Evolutionary conservation across 2,888 invertebrate species (phyloP), one percentile per base, ranked within the genome.

Genomic region (Apoda limacodes): DNA sequence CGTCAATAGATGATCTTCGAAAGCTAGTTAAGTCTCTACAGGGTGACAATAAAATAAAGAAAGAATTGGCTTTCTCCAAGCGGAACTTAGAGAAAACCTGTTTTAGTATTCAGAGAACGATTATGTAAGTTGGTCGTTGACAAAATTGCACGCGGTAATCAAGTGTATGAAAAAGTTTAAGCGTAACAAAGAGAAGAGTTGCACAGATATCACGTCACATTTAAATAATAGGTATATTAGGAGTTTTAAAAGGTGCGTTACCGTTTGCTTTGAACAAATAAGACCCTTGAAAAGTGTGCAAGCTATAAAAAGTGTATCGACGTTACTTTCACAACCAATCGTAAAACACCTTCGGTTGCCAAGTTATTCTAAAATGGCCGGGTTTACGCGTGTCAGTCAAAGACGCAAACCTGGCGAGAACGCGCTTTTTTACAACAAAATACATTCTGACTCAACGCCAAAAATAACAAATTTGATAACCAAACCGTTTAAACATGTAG

Each of bases 61-160:
- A 50, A 52, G 45, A 55, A 50, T 38, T 50, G 43, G 61, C 74
- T 75, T 72, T 76, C 74, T 68, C 72, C 61, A 56, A 43, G 48
- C 56, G 52, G 50, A 63, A 55, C 52, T 60, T 39, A 50, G 41
- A 48, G 51, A 54, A 59, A 68, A 62, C 68, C 54, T 57, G 69
- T 67, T 68, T 59, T 48, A 48, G 48, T 52, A 53, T 61, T 57
- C 50, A 42, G 53, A 55, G 43, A 51, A 45, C 43, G 58, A 57
- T 74, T 74, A 60, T 60, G 61, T 56, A 78, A 75, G 51, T 54
- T 59, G 43, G 50, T 42, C 50, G 65, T 63, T 64, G 64, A 68
- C 66, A 66, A 63, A 68, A 61, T 60, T 62, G 56, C 56, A 59
- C 49, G 45, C 44, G 48, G 45, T 45, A 47, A 48, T 49, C 47